These are phyloP conservation scores for Atlantisia rogersi DNA, from an alignment of 2,113 vertebrate species.

Conservation along the genomic window DNA sequence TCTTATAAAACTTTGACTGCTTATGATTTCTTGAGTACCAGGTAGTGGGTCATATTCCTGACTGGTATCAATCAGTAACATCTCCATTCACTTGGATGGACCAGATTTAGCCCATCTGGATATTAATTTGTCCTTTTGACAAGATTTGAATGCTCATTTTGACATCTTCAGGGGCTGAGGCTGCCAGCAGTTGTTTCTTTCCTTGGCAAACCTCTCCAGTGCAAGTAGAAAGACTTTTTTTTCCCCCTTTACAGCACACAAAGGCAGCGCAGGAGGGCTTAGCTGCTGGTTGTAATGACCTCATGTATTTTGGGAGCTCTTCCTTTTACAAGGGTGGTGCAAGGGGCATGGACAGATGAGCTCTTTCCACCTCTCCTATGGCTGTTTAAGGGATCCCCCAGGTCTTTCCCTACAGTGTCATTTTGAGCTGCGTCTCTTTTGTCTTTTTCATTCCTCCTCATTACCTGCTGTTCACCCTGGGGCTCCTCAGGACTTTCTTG, in stretches of 20 bases:
- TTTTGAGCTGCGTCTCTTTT: not conserved
- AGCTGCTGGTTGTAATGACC: not conserved
- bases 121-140: slow-evolving; percentile 37
- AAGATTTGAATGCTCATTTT: slow-evolving; percentile 3
- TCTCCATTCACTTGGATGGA: not conserved
- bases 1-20: not conserved
- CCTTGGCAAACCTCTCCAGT: slow-evolving; percentile 36
- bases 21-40: not conserved
- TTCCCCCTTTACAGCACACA: not conserved
- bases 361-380: not conserved
- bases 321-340: not conserved
- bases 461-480: slow-evolving; percentile 3
- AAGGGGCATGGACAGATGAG: not conserved
- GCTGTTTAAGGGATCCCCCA: not conserved
- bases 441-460: slow-evolving; percentile 4
- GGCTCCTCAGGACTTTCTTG: slow-evolving; percentile 11
- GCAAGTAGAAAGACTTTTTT: slow-evolving; percentile 11
- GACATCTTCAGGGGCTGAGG: not conserved
- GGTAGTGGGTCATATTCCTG: not conserved
- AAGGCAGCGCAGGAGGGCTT: not conserved
- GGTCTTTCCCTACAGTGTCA: not conserved
- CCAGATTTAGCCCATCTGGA: slow-evolving; percentile 39
- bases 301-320: slow-evolving; percentile 1
- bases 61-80: not conserved
- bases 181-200: slow-evolving; percentile 50